Percentiles rank a stretch among this genome's conserved stretches.
Evolutionary conservation across 2,888 invertebrate genomes (phyloP).

Genomic region (Stenurella melanura): DNA sequence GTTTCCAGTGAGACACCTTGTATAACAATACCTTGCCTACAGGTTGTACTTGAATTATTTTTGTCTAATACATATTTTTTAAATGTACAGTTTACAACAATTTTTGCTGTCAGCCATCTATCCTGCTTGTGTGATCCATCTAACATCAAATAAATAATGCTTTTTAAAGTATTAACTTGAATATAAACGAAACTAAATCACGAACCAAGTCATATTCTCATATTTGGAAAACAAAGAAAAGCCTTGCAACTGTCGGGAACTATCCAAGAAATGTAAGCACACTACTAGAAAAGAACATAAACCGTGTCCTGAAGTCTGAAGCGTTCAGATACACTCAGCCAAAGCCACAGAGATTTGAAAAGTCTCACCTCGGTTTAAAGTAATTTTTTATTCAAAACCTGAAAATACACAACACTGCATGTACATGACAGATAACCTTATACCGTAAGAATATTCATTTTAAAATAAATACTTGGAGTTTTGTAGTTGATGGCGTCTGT

Average conservation of each 20-base stretch:
- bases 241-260: not conserved
- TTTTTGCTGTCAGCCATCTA: no score
- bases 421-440: conserved; percentile 14
- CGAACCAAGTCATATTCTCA: no score
- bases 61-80: no score
- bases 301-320: not conserved
- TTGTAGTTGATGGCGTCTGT: conserved; percentile 31
- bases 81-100: no score
- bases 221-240: not conserved
- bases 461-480: conserved; percentile 19
- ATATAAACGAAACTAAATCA: no score
- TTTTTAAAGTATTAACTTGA: no score
- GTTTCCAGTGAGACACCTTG: no score
- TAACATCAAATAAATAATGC: not conserved
- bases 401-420: conserved; percentile 11
- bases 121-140: not conserved
- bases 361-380: not conserved
- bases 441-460: conserved; percentile 13
- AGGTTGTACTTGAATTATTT: no score
- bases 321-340: not conserved
- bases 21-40: no score
- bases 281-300: not conserved
- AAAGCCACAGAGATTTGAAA: conserved; percentile 2
- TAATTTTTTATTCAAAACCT: conserved; percentile 9
- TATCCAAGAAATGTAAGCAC: not conserved